A percentile compares a stretch with the other conserved stretches of the same genome.
These are phyloP conservation scores for Dromius quadrimaculatus DNA, from an alignment of 2,888 invertebrate species.

Conservation along the genomic window DNA sequence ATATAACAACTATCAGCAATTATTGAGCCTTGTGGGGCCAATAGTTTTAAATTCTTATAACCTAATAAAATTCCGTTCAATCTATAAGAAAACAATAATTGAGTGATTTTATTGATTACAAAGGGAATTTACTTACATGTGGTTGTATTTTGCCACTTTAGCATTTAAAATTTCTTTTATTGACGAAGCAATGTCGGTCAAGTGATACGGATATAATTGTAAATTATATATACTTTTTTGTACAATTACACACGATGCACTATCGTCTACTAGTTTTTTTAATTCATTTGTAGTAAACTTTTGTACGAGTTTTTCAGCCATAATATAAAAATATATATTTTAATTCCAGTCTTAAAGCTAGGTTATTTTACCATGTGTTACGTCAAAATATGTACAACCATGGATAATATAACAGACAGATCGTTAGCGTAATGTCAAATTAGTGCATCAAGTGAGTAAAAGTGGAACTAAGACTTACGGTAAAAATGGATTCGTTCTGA, in stretches of 20 bases:
- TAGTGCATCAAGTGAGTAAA: too few relatives aligned
- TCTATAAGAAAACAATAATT: conserved; percentile 65
- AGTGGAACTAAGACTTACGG: too few relatives aligned
- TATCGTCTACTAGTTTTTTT: conserved; percentile 69
- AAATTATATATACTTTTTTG: conserved; percentile 72
- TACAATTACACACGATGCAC: conserved; percentile 70
- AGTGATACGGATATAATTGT: conserved; percentile 74
- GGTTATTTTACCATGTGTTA: conserved; percentile 44
- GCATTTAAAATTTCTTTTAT: conserved; percentile 72
- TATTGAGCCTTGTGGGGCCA: conserved; percentile 72
- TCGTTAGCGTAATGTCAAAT: too few relatives aligned
- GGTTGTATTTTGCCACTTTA: conserved; percentile 73
- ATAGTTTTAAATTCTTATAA: conserved; percentile 74
- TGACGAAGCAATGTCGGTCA: conserved; percentile 71
- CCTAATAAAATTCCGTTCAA: conserved; percentile 76
- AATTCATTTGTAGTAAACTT: conserved; percentile 71
- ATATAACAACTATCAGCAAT: conserved; percentile 74
- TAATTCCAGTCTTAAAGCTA: conserved; percentile 23
- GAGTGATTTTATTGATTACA: conserved; percentile 13
- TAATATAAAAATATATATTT: conserved; percentile 39
- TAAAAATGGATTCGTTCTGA: too few relatives aligned
- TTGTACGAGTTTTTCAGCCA: conserved; percentile 51
- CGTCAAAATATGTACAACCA: too few relatives aligned
- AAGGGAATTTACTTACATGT: conserved; percentile 68
- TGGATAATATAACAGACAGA: too few relatives aligned